Evolutionary conservation across 2,113 vertebrate species (phyloP), one percentile per base, ranked within the genome.

Genomic region (Neofelis nebulosa): DNA sequence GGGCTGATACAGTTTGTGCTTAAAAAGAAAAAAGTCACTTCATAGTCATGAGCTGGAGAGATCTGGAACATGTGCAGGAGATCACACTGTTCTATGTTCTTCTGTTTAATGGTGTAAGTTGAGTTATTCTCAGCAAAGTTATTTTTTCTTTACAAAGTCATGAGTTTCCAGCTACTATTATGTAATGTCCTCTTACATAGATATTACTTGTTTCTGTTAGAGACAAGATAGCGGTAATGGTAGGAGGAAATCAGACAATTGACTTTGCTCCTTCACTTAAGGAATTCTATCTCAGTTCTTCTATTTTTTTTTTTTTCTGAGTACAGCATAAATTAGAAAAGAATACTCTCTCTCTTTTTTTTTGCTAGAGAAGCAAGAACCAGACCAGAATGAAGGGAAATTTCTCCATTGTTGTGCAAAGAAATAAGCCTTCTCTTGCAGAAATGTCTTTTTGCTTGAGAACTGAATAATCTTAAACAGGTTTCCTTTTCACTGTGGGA

Each of bases 401-500:
- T 45, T 13, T n/a, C 27, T 61, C 66, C 38, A 79, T 41, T 88
- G 16, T 76, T 89, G 65, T 92, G 45, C 45, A 52, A 31, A 78
- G 23, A 83, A 97, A 91, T 61, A 61, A 86, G 29, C 4, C 7
- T 85, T 94, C 3, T 15, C 4, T 96, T 93, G 38, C 21, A 45
- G 41, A 93, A 81, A 80, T 69, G 10, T 33, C 82, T 80, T 92
- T 87, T 91, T 85, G 31, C 91, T 95, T 92, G 86, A 94, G 45
- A 95, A 95, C 2, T 87, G 63, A 94, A 65, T 16, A 36, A 31
- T 96, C 29, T 96, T 76, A 91, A 96, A 66, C 27, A 87, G 12
- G 1, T 80, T 92, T 69, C 11, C 33, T 84, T 69, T 80, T 29
- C 41, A 55, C 33, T 80, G 6, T 52, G 74, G 36, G 25, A 52